Conservation (phyloP, 2,888 invertebrate genomes). For the Ceramica pisi region DNA sequence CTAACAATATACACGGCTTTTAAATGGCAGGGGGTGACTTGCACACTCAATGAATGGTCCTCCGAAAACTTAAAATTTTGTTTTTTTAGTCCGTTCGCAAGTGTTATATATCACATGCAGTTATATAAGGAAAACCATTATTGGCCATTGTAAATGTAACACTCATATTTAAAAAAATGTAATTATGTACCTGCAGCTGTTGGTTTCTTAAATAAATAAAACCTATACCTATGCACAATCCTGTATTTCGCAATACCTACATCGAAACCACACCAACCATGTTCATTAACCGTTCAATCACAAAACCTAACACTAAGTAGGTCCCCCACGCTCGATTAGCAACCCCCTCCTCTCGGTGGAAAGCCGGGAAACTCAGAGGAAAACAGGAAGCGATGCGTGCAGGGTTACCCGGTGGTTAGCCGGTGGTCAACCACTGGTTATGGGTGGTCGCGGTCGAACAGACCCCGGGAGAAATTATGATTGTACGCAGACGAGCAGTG, state of each 20-base stretch:
- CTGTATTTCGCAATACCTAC: not conserved
- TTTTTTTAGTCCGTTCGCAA: no score
- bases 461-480: slow-evolving; percentile 54
- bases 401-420: slow-evolving; percentile 43
- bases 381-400: slow-evolving; percentile 65
- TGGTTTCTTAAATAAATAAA: no score
- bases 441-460: slow-evolving; percentile 47
- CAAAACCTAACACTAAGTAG: slow-evolving; percentile 27
- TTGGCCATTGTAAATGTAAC: no score
- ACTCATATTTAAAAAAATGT: no score
- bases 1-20: no score
- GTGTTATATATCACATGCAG: no score
- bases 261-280: not conserved
- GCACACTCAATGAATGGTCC: no score
- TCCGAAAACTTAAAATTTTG: no score
- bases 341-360: slow-evolving; percentile 33
- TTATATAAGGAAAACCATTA: no score
- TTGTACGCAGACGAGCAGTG: slow-evolving; percentile 30
- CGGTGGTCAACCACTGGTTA: slow-evolving; percentile 31
- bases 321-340: slow-evolving; percentile 36
- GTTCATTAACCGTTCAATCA: slow-evolving; percentile 3
- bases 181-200: no score
- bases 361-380: slow-evolving; percentile 64
- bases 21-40: no score
- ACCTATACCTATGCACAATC: not conserved